Percentiles rank a stretch among this genome's conserved stretches.
Evolutionary conservation across 2,888 invertebrate species (phyloP).

Genomic region (Allophyes oxyacanthae): DNA sequence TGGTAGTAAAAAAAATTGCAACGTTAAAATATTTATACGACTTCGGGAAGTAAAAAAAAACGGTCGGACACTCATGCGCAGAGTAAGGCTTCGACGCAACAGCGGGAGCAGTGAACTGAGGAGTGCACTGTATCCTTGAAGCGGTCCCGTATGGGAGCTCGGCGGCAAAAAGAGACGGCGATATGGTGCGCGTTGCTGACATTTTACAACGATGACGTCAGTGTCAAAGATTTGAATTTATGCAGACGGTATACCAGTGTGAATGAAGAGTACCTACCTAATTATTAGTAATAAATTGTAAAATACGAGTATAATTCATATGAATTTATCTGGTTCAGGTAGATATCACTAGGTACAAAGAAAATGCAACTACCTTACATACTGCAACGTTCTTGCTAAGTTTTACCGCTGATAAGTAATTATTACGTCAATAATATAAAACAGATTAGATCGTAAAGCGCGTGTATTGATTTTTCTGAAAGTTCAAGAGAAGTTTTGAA

Average conservation of each 20-base stretch:
- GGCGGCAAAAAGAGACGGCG: conserved; percentile 70
- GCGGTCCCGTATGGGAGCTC: conserved; percentile 77
- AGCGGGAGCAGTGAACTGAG: conserved; percentile 85
- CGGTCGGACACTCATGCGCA: conserved; percentile 51
- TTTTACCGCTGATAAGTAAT: too few relatives aligned
- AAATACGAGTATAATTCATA: too few relatives aligned
- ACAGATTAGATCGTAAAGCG: neutral
- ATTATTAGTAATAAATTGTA: too few relatives aligned
- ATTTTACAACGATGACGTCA: conserved; percentile 82
- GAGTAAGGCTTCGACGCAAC: conserved; percentile 73
- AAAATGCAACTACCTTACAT: too few relatives aligned
- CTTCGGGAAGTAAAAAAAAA: conserved; percentile 53
- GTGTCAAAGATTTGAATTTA: conserved; percentile 53
- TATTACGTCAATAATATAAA: too few relatives aligned
- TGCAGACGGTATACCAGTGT: conserved; percentile 3
- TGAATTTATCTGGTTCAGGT: too few relatives aligned
- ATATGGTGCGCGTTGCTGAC: conserved; percentile 69
- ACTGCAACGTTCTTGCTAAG: neutral
- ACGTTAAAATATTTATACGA: conserved; percentile 37
- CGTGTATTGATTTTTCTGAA: neutral
- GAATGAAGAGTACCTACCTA: neutral
- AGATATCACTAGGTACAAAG: too few relatives aligned
- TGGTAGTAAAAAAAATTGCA: conserved; percentile 14
- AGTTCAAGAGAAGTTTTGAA: too few relatives aligned
- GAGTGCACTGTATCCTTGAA: conserved; percentile 84